A percentile compares a stretch with the other conserved stretches of the same genome.
phyloP scores from a whole-genome alignment of 2,113 vertebrate species.

The Cyprinus carpio region DNA sequence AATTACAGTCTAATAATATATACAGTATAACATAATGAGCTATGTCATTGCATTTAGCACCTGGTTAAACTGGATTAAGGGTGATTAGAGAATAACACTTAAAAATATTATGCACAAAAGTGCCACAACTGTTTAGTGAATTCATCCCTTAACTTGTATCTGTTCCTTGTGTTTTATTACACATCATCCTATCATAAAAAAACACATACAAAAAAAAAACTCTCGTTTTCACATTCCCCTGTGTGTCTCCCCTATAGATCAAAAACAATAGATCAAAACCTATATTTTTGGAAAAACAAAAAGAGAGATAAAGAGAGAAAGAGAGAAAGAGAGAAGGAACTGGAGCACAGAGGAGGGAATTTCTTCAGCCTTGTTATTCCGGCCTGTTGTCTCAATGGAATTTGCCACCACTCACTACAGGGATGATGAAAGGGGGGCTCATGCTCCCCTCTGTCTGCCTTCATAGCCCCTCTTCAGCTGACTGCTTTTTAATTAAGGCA shows the following conservation, averaged over 20 bases:
- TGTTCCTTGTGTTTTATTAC: not conserved
- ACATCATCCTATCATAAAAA: not conserved
- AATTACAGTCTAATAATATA: too few species aligned
- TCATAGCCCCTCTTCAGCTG: constrained; percentile 57
- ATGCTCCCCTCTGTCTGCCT: constrained; percentile 36
- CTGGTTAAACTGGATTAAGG: not conserved
- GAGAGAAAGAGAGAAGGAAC: not conserved
- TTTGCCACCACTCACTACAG: constrained; percentile 35
- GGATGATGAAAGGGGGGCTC: constrained; percentile 44
- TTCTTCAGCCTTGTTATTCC: constrained; percentile 44
- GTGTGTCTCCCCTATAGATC: not conserved
- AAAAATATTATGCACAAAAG: not conserved
- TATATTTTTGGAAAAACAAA: not conserved
- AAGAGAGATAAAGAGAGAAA: not conserved
- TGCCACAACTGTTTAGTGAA: not conserved
- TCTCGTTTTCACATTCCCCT: not conserved
- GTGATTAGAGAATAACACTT: not conserved
- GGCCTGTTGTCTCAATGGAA: constrained; percentile 45
- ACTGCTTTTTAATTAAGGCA: constrained; percentile 64
- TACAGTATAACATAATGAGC: not conserved
- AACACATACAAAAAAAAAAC: not conserved
- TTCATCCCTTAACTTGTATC: not conserved
- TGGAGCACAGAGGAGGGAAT: constrained; percentile 8
- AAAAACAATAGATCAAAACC: constrained; percentile 16
- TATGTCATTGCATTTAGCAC: not conserved